Conservation (phyloP, 2,797 vertebrate species). For the Dendrocincla tyrannina region DNA sequence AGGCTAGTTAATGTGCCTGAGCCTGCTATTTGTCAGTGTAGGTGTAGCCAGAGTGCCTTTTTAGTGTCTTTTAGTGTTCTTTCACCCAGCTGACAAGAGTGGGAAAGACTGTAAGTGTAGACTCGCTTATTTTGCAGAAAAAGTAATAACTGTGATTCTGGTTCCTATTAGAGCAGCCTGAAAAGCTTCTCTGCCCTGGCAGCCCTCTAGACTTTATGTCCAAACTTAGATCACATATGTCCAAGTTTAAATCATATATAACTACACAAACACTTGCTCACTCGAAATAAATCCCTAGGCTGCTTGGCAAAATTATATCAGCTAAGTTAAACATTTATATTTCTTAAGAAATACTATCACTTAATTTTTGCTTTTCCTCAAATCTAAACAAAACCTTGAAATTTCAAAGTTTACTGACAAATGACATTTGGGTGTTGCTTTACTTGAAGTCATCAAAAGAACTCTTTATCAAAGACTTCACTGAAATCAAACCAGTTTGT, state of each 20-base stretch:
- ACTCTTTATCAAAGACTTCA: neutral
- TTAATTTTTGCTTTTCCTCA: neutral
- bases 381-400: neutral
- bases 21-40: neutral
- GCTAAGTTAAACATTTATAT: neutral
- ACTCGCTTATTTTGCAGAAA: neutral
- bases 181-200: neutral
- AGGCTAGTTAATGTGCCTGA: fast-evolving
- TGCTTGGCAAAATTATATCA: neutral
- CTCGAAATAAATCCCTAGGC: neutral
- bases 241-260: neutral
- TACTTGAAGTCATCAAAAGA: neutral
- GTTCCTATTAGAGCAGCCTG: neutral
- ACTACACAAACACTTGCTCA: neutral
- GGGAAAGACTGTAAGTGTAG: neutral
- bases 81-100: neutral
- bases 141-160: neutral
- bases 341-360: neutral
- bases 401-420: constrained; percentile 6
- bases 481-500: neutral
- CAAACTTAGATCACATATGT: neutral
- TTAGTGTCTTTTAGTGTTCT: neutral
- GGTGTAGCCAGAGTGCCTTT: neutral
- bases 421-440: neutral
- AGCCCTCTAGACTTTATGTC: neutral